These are phyloP conservation scores for Hippoglossus hippoglossus DNA, from an alignment of 2,797 vertebrate species.

Conservation along the genomic window DNA sequence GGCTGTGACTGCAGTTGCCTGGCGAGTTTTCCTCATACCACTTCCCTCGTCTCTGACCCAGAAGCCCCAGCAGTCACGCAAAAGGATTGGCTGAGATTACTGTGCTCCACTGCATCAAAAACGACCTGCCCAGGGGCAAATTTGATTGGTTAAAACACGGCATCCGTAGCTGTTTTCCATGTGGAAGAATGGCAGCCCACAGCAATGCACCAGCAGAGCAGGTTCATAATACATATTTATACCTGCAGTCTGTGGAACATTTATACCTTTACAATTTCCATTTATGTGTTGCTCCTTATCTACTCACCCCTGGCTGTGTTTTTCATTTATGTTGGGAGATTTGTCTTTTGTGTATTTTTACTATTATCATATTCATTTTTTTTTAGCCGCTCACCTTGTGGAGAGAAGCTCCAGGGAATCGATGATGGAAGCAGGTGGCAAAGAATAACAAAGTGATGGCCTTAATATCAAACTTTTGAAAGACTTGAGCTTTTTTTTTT, in stretches of 20 bases:
- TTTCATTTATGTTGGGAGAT: slow-evolving; percentile 74
- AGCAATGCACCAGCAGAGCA: slow-evolving; percentile 61
- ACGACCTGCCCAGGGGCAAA: slow-evolving; percentile 84
- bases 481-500: slow-evolving; percentile 14
- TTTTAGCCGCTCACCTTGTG: slow-evolving; percentile 52
- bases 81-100: slow-evolving; percentile 87
- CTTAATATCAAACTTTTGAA: slow-evolving; percentile 56
- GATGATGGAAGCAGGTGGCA: slow-evolving; percentile 53
- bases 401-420: slow-evolving; percentile 62
- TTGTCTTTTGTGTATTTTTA: slow-evolving; percentile 69
- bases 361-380: slow-evolving; percentile 72
- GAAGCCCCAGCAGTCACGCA: slow-evolving; percentile 75
- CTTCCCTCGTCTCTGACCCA: slow-evolving; percentile 75
- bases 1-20: slow-evolving; percentile 76
- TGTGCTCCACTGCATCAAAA: slow-evolving; percentile 79
- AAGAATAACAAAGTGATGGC: slow-evolving; percentile 39
- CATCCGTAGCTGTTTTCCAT: slow-evolving; percentile 79
- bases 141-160: slow-evolving; percentile 89
- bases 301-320: slow-evolving; percentile 77
- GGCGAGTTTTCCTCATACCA: slow-evolving; percentile 67
- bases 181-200: slow-evolving; percentile 70
- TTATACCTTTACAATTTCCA: slow-evolving; percentile 79
- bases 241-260: slow-evolving; percentile 69
- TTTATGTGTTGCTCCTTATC: slow-evolving; percentile 81
- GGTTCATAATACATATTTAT: slow-evolving; percentile 83